phyloP scores from a whole-genome alignment of 2,888 invertebrate species.

The Polylopha cassiicola region DNA sequence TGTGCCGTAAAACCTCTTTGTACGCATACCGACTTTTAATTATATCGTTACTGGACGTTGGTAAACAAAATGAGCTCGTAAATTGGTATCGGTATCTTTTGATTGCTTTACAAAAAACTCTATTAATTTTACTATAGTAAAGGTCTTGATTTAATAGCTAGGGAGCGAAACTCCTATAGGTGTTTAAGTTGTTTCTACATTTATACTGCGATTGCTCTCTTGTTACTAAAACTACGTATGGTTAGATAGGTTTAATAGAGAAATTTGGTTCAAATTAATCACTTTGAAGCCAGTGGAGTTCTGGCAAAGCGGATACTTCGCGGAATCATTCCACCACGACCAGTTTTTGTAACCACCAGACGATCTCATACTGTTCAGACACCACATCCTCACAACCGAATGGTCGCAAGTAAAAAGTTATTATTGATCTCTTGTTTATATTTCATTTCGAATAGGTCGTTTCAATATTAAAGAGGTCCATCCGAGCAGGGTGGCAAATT shows the following conservation, averaged over 20 bases:
- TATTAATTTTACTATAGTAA: constrained; percentile 5
- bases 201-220: neutral
- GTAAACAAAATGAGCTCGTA: constrained; percentile 8
- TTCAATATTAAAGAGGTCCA: constrained; percentile 46
- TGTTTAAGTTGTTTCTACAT: neutral
- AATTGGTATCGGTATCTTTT: constrained; percentile 3
- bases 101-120: constrained; percentile 12
- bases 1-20: constrained; percentile 12
- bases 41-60: constrained; percentile 10
- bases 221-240: no score
- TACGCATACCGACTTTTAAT: constrained; percentile 14
- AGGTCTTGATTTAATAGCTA: no score
- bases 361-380: constrained; percentile 51
- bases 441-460: constrained; percentile 40
- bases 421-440: constrained; percentile 48
- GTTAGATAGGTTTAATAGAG: no score
- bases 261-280: constrained; percentile 6
- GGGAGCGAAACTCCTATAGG: no score
- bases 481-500: constrained; percentile 66
- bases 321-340: constrained; percentile 53
- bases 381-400: constrained; percentile 33
- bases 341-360: constrained; percentile 53
- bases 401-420: constrained; percentile 51
- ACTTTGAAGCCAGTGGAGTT: constrained; percentile 28
- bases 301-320: constrained; percentile 53